phyloP scores from a whole-genome alignment of 2,888 invertebrate species.

The Sialis fuliginosa region DNA sequence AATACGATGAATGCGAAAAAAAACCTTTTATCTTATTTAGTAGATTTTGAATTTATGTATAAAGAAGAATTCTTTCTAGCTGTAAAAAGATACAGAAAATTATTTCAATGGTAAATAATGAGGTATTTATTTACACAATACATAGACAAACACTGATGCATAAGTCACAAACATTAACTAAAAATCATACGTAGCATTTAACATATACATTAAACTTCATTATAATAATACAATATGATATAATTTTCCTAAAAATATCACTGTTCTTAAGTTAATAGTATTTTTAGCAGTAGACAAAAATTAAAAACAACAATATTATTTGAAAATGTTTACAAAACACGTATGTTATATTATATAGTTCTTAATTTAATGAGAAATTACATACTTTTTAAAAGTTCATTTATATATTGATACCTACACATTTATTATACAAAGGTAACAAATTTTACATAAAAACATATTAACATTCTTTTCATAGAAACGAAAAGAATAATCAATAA shows the following conservation, averaged over 20 bases:
- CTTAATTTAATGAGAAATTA: too few species aligned
- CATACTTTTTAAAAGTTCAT: too few species aligned
- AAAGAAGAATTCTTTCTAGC: too few species aligned
- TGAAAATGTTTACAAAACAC: slow-evolving; percentile 10
- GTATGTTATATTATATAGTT: slow-evolving; percentile 2
- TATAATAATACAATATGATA: background rate
- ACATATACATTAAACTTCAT: slow-evolving; percentile 2
- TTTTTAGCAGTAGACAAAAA: slow-evolving; percentile 4
- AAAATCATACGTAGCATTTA: slow-evolving; percentile 5
- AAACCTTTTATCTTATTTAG: background rate
- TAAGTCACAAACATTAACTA: slow-evolving; percentile 5
- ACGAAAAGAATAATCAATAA: too few species aligned
- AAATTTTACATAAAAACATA: too few species aligned
- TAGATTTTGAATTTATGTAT: background rate
- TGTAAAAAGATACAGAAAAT: too few species aligned
- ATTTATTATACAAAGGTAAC: too few species aligned
- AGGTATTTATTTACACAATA: slow-evolving; percentile 5
- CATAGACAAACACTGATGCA: slow-evolving; percentile 2
- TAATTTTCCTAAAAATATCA: slow-evolving; percentile 7
- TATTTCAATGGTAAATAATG: slow-evolving; percentile 2
- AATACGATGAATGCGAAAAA: too few species aligned
- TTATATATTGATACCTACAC: too few species aligned
- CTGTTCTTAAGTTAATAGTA: slow-evolving; percentile 6
- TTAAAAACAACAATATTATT: slow-evolving; percentile 6
- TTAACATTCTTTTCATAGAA: too few species aligned